A percentile compares a stretch with the other conserved stretches of the same genome.
Evolutionary conservation across 2,888 invertebrate genomes (phyloP).

Genomic region (Pomacea canaliculata): DNA sequence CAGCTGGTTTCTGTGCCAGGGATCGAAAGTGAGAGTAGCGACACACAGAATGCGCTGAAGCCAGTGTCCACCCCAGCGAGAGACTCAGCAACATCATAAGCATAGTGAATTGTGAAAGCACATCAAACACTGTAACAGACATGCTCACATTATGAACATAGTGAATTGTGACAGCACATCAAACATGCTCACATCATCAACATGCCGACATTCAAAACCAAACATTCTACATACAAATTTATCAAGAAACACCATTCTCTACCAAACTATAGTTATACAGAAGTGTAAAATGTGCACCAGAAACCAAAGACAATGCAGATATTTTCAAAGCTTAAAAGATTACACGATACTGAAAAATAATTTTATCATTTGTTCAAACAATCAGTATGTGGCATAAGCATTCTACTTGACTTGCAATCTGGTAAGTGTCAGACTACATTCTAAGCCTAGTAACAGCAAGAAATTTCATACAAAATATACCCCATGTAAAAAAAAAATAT

Average conservation of each 20-base stretch:
- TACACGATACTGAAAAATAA: too few species aligned
- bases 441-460: too few species aligned
- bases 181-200: neutral
- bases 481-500: too few species aligned
- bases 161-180: neutral
- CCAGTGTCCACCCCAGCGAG: constrained; percentile 63
- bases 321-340: too few species aligned
- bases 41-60: constrained; percentile 49
- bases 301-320: too few species aligned
- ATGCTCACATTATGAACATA: neutral
- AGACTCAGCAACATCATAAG: constrained; percentile 64
- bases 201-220: neutral
- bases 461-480: too few species aligned
- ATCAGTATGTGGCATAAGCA: too few species aligned
- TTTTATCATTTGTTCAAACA: too few species aligned
- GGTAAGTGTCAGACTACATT: too few species aligned
- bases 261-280: too few species aligned
- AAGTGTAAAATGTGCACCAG: too few species aligned
- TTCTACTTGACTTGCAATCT: too few species aligned
- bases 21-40: constrained; percentile 54
- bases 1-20: constrained; percentile 59
- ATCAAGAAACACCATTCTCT: neutral
- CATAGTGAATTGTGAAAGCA: constrained; percentile 65
- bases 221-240: neutral
- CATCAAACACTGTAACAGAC: constrained; percentile 57